Evolutionary conservation across 2,888 invertebrate genomes (phyloP).

Genomic region (Heteromyza rotundicornis): DNA sequence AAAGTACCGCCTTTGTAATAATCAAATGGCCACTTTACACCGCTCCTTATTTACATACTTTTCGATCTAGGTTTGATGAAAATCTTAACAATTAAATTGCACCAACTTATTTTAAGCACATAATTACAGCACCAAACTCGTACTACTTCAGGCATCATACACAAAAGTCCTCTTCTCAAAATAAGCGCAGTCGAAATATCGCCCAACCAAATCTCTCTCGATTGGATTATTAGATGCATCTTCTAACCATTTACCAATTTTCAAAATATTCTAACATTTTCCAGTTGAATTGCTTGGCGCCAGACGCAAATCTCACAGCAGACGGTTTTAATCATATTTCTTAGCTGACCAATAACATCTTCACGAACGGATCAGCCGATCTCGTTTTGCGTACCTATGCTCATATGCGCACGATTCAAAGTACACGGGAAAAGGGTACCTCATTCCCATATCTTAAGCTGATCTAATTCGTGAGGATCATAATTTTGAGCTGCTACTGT

Average conservation of each 20-base stretch:
- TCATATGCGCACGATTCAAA: no score
- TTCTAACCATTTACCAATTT: neutral
- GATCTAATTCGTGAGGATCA: neutral
- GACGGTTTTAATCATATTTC: neutral
- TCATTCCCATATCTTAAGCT: neutral
- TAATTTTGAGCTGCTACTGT: slow-evolving; percentile 11
- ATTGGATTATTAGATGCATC: slow-evolving; percentile 5
- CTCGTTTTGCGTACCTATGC: no score
- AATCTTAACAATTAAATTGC: no score
- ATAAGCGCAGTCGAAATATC: neutral
- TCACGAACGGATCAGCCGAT: neutral
- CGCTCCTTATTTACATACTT: no score
- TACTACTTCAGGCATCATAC: no score
- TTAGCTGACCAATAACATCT: neutral
- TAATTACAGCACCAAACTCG: no score
- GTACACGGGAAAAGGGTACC: neutral
- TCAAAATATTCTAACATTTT: slow-evolving; percentile 11
- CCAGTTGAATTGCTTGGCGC: slow-evolving; percentile 21
- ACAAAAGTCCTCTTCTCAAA: neutral
- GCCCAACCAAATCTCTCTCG: slow-evolving; percentile 3
- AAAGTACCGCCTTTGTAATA: no score
- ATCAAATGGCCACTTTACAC: no score
- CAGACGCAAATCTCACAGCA: slow-evolving; percentile 7
- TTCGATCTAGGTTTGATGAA: no score
- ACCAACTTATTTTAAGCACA: slow-evolving; percentile 16